Conservation (phyloP, 2,797 vertebrate species). For the Coregonus ussuriensis region DNA sequence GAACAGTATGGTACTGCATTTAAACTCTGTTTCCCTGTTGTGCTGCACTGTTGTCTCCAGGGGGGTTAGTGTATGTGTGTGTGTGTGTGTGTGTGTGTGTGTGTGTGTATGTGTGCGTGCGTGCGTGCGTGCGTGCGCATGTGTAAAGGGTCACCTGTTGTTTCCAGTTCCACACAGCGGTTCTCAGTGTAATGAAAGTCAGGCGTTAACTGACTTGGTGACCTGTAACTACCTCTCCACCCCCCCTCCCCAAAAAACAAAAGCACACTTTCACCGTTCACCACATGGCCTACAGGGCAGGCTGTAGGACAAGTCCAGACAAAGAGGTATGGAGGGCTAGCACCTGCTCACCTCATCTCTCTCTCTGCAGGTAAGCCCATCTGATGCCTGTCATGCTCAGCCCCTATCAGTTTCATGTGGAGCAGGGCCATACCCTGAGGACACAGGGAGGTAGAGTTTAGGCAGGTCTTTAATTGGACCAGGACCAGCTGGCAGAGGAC, state of each 20-base stretch:
- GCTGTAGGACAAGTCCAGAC: constrained; percentile 23
- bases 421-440: not conserved
- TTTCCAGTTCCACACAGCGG: not conserved
- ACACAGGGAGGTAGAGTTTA: not conserved
- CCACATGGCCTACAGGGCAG: constrained; percentile 23
- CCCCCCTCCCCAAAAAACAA: not conserved
- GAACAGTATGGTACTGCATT: not conserved
- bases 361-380: not conserved
- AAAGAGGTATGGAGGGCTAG: not conserved
- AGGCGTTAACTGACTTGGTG: not conserved
- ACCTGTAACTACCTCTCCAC: not conserved
- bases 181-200: not conserved
- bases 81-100: not conserved
- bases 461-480: not conserved
- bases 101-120: not conserved
- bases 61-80: not conserved
- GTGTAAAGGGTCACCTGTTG: not conserved
- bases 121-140: not conserved
- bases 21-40: not conserved
- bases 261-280: not conserved
- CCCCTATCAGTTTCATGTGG: not conserved
- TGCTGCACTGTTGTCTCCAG: not conserved
- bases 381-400: too few relatives aligned
- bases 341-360: not conserved
- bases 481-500: constrained; percentile 4